A percentile compares a stretch with the other conserved stretches of the same genome.
Conservation (phyloP, 2,113 vertebrate genomes). For the Copsychus sechellarum region DNA sequence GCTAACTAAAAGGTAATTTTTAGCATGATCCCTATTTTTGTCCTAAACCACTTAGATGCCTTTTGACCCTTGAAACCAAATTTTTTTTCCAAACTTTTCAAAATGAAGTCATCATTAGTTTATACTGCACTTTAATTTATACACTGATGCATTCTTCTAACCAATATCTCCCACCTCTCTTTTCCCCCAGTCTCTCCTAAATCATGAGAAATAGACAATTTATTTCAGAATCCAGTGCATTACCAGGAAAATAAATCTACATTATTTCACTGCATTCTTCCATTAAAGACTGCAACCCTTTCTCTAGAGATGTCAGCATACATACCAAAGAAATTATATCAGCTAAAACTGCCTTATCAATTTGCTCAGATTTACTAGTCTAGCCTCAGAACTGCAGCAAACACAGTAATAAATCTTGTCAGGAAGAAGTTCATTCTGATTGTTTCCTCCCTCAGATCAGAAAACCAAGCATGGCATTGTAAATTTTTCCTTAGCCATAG, state of each 20-base stretch:
- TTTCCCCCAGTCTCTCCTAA: not conserved
- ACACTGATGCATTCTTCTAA: not conserved
- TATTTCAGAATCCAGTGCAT: not conserved
- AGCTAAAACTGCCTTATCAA: conserved; percentile 20
- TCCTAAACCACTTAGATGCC: not conserved
- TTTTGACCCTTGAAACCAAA: not conserved
- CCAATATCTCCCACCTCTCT: not conserved
- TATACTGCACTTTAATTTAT: not conserved
- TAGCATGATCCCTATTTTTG: not conserved
- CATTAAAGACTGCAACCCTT: not conserved
- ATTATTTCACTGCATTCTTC: not conserved
- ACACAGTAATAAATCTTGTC: conserved; percentile 27
- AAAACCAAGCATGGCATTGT: not conserved
- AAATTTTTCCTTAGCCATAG: not conserved
- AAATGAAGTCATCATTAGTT: not conserved
- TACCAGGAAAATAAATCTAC: not conserved
- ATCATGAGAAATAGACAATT: conserved; percentile 1
- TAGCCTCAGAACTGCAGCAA: not conserved
- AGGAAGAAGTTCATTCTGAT: conserved; percentile 22
- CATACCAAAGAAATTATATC: not conserved
- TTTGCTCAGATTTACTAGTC: conserved; percentile 23
- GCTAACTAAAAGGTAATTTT: not conserved
- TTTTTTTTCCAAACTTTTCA: not conserved
- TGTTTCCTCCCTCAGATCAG: not conserved
- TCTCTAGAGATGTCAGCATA: not conserved